A percentile compares a stretch with the other conserved stretches of the same genome.
Evolutionary conservation across 2,113 vertebrate species (phyloP).

Genomic region (Illadopsis cleaveri): DNA sequence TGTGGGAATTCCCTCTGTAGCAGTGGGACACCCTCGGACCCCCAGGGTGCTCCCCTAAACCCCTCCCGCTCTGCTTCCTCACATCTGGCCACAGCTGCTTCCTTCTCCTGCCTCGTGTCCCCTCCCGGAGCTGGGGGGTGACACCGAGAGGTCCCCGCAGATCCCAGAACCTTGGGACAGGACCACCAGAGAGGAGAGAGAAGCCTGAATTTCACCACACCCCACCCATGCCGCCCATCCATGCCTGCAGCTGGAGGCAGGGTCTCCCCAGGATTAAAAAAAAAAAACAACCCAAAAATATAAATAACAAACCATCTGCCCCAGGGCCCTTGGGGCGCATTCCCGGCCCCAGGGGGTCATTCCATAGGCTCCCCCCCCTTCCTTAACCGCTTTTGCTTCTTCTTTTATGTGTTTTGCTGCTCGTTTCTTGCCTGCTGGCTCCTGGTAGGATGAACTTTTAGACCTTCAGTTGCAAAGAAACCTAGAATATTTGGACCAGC

Average conservation of each 20-base stretch:
- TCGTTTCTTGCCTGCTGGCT: conserved; percentile 79
- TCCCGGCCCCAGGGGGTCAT: neutral
- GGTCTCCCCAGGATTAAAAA: neutral
- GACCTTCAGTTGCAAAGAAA: conserved; percentile 98
- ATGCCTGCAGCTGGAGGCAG: neutral
- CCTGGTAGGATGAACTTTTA: conserved; percentile 95
- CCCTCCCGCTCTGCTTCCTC: neutral
- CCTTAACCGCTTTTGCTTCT: conserved; percentile 83
- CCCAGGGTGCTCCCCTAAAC: neutral
- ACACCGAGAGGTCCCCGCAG: neutral
- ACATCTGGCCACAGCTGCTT: conserved; percentile 13
- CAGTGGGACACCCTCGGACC: neutral
- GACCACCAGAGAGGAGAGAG: neutral
- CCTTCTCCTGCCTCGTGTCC: neutral
- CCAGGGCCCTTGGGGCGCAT: neutral
- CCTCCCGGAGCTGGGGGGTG: neutral
- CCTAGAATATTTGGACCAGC: conserved; percentile 98
- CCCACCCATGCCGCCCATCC: conserved; percentile 22
- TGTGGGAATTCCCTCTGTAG: neutral
- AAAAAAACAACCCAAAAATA: too few species aligned
- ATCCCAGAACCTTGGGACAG: neutral
- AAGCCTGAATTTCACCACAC: neutral
- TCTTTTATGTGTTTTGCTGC: conserved; percentile 73
- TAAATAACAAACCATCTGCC: neutral
- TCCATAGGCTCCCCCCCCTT: conserved; percentile 69